Evolutionary conservation across 2,113 vertebrate genomes (phyloP).

Genomic region (Menura novaehollandiae): DNA sequence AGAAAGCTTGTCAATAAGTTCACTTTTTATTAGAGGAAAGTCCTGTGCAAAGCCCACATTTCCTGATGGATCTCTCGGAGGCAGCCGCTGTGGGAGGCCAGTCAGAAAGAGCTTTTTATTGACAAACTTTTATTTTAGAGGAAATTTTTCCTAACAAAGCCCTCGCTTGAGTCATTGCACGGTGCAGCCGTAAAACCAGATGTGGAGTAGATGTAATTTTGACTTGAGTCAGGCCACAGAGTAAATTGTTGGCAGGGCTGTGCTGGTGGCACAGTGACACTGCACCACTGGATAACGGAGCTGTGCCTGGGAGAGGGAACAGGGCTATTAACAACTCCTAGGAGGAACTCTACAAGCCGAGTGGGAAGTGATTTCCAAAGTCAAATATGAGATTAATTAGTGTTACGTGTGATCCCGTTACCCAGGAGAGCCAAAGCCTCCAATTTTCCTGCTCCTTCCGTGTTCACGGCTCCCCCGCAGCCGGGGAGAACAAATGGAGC

Average conservation of each 20-base stretch:
- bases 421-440: background rate
- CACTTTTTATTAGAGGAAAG: background rate
- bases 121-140: background rate
- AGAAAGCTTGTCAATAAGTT: background rate
- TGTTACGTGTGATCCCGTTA: rapidly evolving
- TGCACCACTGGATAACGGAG: background rate
- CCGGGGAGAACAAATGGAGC: background rate
- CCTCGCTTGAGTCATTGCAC: background rate
- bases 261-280: background rate
- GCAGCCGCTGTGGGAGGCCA: background rate
- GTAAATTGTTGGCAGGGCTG: background rate
- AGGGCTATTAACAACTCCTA: background rate
- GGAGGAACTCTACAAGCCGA: background rate
- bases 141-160: background rate
- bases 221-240: background rate
- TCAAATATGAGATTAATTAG: background rate
- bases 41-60: background rate
- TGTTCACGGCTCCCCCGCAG: rapidly evolving
- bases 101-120: background rate
- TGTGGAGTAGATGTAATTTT: background rate
- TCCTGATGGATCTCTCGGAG: background rate
- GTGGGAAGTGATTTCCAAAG: background rate
- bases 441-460: background rate
- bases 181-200: background rate
- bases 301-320: background rate